phyloP scores from a whole-genome alignment of 2,113 vertebrate species.

The Periophthalmus modestus region DNA sequence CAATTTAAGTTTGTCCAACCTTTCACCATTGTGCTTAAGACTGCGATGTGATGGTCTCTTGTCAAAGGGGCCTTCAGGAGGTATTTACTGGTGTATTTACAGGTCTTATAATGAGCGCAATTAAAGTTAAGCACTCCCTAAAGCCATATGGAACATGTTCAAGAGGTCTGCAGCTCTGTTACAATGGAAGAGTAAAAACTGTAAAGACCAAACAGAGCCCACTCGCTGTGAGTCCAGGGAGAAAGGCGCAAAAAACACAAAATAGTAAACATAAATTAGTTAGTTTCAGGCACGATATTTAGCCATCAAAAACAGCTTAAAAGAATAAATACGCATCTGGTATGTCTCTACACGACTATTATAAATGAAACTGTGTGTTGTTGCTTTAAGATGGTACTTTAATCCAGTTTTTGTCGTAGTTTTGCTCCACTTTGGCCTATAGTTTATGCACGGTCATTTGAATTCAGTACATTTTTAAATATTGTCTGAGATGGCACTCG shows the following conservation, averaged over 20 bases:
- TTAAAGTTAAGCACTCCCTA: constrained; percentile 54
- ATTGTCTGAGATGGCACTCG: not conserved
- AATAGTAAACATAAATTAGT: constrained; percentile 7
- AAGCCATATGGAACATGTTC: constrained; percentile 31
- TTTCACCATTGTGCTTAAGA: constrained; percentile 19
- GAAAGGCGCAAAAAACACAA: constrained; percentile 15
- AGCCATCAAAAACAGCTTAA: not conserved
- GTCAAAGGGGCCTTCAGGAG: constrained; percentile 32
- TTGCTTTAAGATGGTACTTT: not conserved
- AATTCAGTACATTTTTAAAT: not conserved
- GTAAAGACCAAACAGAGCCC: constrained; percentile 17
- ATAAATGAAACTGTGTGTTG: not conserved
- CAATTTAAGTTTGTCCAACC: not conserved
- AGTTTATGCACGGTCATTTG: not conserved
- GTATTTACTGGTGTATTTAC: constrained; percentile 58
- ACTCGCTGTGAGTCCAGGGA: constrained; percentile 18
- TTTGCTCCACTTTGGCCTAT: not conserved
- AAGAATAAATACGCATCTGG: not conserved
- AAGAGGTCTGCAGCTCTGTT: constrained; percentile 2
- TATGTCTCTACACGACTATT: constrained; percentile 28
- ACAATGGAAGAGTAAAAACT: constrained; percentile 1
- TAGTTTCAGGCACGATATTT: constrained; percentile 7
- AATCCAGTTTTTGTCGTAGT: not conserved
- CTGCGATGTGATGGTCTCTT: constrained; percentile 15
- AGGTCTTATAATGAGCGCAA: constrained; percentile 49